Base-by-base conservation (phyloP, 1,140 invertebrate species). In the Brachionus angularis region DNA sequence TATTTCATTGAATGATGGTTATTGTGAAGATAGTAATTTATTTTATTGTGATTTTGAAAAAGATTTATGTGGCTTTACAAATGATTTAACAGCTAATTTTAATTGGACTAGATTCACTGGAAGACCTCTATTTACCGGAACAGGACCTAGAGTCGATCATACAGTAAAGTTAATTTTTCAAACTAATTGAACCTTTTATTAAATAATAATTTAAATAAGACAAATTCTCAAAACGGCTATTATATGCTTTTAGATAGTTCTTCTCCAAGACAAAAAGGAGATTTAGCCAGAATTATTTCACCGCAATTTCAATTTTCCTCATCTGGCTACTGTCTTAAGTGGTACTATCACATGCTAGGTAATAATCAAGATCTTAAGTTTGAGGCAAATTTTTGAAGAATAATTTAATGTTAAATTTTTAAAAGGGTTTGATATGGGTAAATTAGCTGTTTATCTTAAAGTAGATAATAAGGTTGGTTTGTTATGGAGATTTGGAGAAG, bases 61-160 rank as follows among this genome's bases (percentile, higher is more conserved):
- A 1, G 83, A 85, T 75, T 75, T 89, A 0, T 90, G 89, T 73
- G 87, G 87, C 21, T 90, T 88, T 87, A 85, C 79, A 1, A 87
- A 89, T 72, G 88, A 89, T 75, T 83, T 84, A 0, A 83, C 82
- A 1, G 87, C 89, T 74, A 86, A 89, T 75, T 89, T 90, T 75
- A 87, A 89, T 74, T 91, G 89, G 89, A 82, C 73, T 23, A 77
- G 87, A 71, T 81, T 85, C 8, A 87, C 86, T 74, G 85, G 83
- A 42, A 86, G 86, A 12, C 7, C 18, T 36, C 50, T 21, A 10
- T 1, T 70, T 10, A n/a, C 73, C 1, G n/a, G n/a, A n/a, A 79
- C 78, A 29, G 79, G 79, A 31, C 79, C 79, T 1, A 72, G 72
- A 44, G 52, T 71, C 69, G 79, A 80, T 73, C 79, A 79, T 73